Conservation (phyloP, 2,113 vertebrate species). For the Cryptoleucopteryx plumbea region DNA sequence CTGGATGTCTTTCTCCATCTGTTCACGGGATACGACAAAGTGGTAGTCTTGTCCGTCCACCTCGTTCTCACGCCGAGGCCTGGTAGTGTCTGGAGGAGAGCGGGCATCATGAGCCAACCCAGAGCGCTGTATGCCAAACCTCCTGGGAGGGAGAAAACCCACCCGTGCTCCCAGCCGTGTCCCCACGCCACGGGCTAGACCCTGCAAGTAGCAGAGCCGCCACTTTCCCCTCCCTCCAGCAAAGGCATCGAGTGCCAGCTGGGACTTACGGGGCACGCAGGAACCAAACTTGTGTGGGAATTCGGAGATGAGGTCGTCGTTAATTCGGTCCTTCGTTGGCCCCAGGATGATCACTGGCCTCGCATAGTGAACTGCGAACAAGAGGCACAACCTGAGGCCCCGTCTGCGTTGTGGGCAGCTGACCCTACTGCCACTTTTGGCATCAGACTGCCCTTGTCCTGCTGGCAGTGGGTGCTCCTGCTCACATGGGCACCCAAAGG, state of each 20-base stretch:
- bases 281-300: slow-evolving; percentile 99
- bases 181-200: accelerated
- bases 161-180: accelerated
- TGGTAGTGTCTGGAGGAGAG: slow-evolving; percentile 86
- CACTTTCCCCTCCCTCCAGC: not conserved
- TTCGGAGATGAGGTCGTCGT: slow-evolving; percentile 98
- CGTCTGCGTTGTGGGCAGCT: accelerated
- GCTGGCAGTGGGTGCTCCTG: not conserved
- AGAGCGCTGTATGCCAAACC: accelerated
- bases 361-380: slow-evolving; percentile 88
- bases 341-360: slow-evolving; percentile 97
- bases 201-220: not conserved
- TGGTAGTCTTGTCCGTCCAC: slow-evolving; percentile 98
- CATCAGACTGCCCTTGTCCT: not conserved
- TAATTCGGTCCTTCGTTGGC: slow-evolving; percentile 95
- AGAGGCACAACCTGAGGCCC: not conserved
- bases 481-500: not conserved
- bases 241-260: accelerated
- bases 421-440: not conserved
- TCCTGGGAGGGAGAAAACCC: not conserved
- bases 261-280: slow-evolving; percentile 94
- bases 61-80: slow-evolving; percentile 90
- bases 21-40: slow-evolving; percentile 91
- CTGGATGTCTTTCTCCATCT: slow-evolving; percentile 99
- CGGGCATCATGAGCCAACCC: accelerated